Conservation (phyloP, 2,888 invertebrate species). For the Boloria euphrosyne region DNA sequence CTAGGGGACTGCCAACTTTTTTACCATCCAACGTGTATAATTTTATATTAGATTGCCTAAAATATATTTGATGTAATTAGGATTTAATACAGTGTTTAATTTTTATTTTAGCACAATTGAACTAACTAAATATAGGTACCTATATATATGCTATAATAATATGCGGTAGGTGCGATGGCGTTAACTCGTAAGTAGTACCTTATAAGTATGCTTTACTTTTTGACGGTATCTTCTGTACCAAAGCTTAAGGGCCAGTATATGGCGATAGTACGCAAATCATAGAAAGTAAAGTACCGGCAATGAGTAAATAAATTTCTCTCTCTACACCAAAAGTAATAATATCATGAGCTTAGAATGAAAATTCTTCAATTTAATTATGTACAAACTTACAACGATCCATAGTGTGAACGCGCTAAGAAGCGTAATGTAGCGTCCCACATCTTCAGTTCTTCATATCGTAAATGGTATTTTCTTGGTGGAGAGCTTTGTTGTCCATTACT, state of each 20-base stretch:
- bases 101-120: background rate
- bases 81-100: background rate
- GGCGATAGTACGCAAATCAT: too few species aligned
- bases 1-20: conserved; percentile 54
- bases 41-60: conserved; percentile 57
- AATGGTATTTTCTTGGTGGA: conserved; percentile 70
- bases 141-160: too few species aligned
- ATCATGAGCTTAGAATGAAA: too few species aligned
- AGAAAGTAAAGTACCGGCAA: too few species aligned
- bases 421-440: conserved; percentile 59
- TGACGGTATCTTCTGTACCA: too few species aligned
- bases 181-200: too few species aligned
- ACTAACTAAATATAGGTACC: background rate
- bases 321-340: too few species aligned
- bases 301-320: too few species aligned
- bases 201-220: too few species aligned
- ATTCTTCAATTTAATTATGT: conserved; percentile 21
- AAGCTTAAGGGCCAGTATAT: too few species aligned
- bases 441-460: conserved; percentile 53
- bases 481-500: conserved; percentile 65
- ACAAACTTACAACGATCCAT: conserved; percentile 57
- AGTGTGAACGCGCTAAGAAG: conserved; percentile 59
- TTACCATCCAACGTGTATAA: conserved; percentile 61
- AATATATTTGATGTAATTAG: background rate
- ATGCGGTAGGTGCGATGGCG: too few species aligned